Evolutionary conservation across 2,888 invertebrate species (phyloP).

Genomic region (Chrysolina oricalcia): DNA sequence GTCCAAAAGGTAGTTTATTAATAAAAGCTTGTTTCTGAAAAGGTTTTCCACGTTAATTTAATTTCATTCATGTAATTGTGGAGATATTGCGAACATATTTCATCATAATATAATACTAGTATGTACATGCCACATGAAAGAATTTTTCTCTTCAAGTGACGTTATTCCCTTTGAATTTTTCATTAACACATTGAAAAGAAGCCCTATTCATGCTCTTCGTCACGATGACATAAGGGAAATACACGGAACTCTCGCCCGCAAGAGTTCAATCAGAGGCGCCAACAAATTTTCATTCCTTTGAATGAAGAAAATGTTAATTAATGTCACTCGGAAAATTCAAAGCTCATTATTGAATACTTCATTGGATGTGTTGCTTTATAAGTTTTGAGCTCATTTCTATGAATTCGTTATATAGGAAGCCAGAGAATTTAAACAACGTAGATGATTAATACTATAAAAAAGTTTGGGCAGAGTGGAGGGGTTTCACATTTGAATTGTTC

Average conservation of each 20-base stretch:
- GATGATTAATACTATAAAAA: too few relatives aligned
- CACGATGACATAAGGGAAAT: not conserved
- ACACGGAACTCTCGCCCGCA: not conserved
- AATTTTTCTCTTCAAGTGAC: not conserved
- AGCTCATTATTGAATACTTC: not conserved
- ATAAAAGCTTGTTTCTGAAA: too few relatives aligned
- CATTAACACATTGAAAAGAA: not conserved
- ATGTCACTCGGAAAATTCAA: not conserved
- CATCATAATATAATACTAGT: too few relatives aligned
- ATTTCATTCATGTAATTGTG: too few relatives aligned
- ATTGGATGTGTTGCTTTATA: not conserved
- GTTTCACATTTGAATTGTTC: too few relatives aligned
- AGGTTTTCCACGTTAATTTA: too few relatives aligned
- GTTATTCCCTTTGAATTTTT: not conserved
- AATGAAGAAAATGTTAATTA: not conserved
- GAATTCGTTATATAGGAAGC: too few relatives aligned
- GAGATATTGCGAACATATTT: too few relatives aligned
- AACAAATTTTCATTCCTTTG: conserved; percentile 2
- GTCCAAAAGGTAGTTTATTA: too few relatives aligned
- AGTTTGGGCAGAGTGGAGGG: too few relatives aligned
- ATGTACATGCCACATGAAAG: not conserved
- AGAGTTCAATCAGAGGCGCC: not conserved
- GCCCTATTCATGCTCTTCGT: not conserved
- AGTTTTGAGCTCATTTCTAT: not conserved
- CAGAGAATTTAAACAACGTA: too few relatives aligned